Conservation (phyloP, 2,113 vertebrate species). For the Cyprinus carpio region DNA sequence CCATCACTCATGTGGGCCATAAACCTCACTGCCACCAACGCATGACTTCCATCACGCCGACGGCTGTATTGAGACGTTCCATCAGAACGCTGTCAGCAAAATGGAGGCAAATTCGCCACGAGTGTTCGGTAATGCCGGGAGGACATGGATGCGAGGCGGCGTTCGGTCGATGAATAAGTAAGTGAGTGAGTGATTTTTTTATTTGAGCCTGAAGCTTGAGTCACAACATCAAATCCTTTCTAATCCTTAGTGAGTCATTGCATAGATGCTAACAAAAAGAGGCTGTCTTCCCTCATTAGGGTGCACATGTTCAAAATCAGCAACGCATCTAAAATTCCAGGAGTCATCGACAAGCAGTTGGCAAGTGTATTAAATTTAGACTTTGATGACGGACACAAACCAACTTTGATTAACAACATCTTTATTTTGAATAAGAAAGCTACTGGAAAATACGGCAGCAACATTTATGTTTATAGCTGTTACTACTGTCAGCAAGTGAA, state of each 20-base stretch:
- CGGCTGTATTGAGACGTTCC: constrained; percentile 52
- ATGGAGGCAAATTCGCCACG: constrained; percentile 52
- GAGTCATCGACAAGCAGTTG: neutral
- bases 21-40: constrained; percentile 61
- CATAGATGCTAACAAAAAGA: constrained; percentile 66
- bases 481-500: neutral
- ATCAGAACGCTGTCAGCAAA: constrained; percentile 60
- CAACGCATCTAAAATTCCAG: constrained; percentile 64
- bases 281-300: constrained; percentile 68
- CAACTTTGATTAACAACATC: neutral
- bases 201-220: constrained; percentile 70
- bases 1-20: constrained; percentile 69
- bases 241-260: constrained; percentile 76
- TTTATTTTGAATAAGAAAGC: neutral
- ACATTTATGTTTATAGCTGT: neutral
- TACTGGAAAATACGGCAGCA: neutral
- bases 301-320: constrained; percentile 69
- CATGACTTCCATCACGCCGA: constrained; percentile 60
- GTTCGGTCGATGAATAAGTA: constrained; percentile 54
- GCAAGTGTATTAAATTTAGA: constrained; percentile 12
- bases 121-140: constrained; percentile 51
- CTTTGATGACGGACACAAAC: neutral
- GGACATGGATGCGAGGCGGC: constrained; percentile 47
- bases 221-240: constrained; percentile 72
- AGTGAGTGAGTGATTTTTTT: constrained; percentile 61